A percentile compares a stretch with the other conserved stretches of the same genome.
These are phyloP conservation scores for Malaclemys terrapin DNA, from an alignment of 2,113 vertebrate genomes.

Conservation along the genomic window DNA sequence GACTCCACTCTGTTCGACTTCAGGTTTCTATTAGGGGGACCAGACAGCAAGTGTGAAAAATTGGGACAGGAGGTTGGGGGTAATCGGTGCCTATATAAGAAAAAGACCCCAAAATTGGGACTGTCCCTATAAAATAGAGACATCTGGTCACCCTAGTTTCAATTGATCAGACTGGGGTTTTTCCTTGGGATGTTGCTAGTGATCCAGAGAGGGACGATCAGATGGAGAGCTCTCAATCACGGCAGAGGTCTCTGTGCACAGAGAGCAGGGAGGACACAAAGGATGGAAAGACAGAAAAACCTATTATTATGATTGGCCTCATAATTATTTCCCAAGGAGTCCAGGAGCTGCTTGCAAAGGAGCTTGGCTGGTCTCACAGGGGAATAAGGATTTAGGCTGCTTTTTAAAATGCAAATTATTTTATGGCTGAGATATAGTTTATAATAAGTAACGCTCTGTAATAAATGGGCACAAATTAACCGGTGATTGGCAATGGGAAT, in stretches of 20 bases:
- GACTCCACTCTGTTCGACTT: slow-evolving; percentile 5
- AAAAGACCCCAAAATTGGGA: no score
- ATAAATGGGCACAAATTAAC: slow-evolving; percentile 76
- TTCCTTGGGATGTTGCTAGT: not conserved
- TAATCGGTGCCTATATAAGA: no score
- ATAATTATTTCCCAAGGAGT: slow-evolving; percentile 71
- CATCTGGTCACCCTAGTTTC: not conserved
- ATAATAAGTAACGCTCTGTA: slow-evolving; percentile 70
- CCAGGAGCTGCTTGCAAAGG: slow-evolving; percentile 71
- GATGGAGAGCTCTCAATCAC: not conserved
- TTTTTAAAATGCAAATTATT: slow-evolving; percentile 79
- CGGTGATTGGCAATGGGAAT: slow-evolving; percentile 72
- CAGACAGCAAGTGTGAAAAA: no score
- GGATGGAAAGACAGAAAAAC: slow-evolving; percentile 52
- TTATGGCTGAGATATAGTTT: slow-evolving; percentile 76
- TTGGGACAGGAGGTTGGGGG: no score
- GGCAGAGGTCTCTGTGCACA: not conserved
- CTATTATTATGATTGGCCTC: slow-evolving; percentile 68
- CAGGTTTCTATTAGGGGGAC: slow-evolving; percentile 14
- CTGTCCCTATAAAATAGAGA: no score
- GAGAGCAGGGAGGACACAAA: slow-evolving; percentile 17
- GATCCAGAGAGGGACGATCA: not conserved
- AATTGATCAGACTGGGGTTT: slow-evolving; percentile 30
- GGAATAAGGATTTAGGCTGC: slow-evolving; percentile 74
- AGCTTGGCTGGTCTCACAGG: slow-evolving; percentile 62